These are phyloP conservation scores for Eueides isabella DNA, from an alignment of 1,140 invertebrate species.

Conservation along the genomic window DNA sequence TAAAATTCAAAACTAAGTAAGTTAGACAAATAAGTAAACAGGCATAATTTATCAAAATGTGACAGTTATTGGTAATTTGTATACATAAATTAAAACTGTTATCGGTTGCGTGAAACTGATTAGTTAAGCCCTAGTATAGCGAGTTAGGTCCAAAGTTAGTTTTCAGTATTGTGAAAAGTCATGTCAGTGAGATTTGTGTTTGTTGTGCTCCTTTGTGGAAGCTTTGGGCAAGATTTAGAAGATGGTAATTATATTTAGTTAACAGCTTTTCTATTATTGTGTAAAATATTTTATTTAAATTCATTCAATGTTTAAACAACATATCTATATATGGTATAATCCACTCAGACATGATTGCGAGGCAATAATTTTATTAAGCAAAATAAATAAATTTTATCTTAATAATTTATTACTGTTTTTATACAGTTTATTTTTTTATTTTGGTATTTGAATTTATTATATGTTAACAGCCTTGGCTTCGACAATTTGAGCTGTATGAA, in stretches of 20 bases:
- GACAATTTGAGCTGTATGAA: no score
- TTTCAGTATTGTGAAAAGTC: not conserved
- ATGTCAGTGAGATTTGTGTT: not conserved
- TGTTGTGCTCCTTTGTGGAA: not conserved
- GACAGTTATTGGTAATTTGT: slow-evolving; percentile 6
- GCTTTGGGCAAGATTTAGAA: not conserved
- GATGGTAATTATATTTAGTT: not conserved
- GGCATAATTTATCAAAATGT: not conserved
- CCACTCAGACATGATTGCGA: no score
- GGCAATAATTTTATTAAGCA: no score
- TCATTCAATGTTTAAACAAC: no score
- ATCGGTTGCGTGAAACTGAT: not conserved
- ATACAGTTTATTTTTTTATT: no score
- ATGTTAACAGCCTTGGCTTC: no score
- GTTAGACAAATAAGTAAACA: not conserved
- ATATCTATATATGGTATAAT: no score
- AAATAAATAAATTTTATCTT: no score
- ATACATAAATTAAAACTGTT: slow-evolving; percentile 1
- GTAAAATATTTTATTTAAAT: no score
- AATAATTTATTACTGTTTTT: no score
- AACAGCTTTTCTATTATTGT: no score
- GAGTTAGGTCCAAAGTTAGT: not conserved
- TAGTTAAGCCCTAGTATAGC: not conserved
- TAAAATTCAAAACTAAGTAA: not conserved
- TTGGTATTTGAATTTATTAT: no score